A percentile compares a stretch with the other conserved stretches of the same genome.
These are phyloP conservation scores for Pyrocephalus nanus DNA, from an alignment of 2,797 vertebrate species.

Conservation along the genomic window DNA sequence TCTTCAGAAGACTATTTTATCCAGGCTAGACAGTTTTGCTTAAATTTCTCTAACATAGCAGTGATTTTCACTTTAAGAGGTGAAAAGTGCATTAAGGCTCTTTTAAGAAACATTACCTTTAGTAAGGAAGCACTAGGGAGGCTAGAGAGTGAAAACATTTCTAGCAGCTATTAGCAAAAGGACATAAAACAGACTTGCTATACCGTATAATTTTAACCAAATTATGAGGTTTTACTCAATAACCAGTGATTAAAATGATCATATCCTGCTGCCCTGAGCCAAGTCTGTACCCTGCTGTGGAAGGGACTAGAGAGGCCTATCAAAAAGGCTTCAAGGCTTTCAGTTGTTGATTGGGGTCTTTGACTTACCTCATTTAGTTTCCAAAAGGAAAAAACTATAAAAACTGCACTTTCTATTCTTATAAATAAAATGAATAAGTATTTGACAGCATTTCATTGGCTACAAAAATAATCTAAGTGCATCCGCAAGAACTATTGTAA, in stretches of 20 bases:
- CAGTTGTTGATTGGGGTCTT: background rate
- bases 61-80: background rate
- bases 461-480: slow-evolving; percentile 6
- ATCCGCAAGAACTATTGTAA: slow-evolving; percentile 50
- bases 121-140: background rate
- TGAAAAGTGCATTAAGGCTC: background rate
- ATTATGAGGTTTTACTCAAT: background rate
- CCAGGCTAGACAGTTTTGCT: background rate
- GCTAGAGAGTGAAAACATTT: background rate
- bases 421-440: background rate
- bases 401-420: background rate
- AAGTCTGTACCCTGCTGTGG: background rate
- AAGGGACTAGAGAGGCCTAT: background rate
- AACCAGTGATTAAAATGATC: background rate
- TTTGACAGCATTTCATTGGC: background rate
- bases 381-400: background rate
- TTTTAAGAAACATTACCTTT: background rate
- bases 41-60: background rate
- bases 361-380: background rate
- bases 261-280: background rate
- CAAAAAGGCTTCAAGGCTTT: background rate
- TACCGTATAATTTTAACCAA: background rate
- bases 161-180: background rate
- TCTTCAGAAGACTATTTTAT: background rate
- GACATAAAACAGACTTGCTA: background rate